A percentile compares a stretch with the other conserved stretches of the same genome.
Evolutionary conservation across 2,113 vertebrate genomes (phyloP).

Genomic region (Carollia perspicillata): DNA sequence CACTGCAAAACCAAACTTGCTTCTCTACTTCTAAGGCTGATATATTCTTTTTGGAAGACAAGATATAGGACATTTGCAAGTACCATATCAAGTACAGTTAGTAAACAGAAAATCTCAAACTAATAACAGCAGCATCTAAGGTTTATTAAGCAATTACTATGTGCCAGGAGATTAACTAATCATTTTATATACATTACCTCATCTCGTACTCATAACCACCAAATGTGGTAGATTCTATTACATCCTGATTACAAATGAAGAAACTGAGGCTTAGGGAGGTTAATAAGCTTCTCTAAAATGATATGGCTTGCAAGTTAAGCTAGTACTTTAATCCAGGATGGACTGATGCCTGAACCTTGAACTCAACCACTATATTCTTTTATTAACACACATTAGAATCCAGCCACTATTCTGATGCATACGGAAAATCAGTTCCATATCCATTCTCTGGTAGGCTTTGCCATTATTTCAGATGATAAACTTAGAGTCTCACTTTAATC

Average conservation of each 20-base stretch:
- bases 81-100: neutral
- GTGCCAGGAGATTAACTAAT: neutral
- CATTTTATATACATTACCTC: neutral
- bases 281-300: neutral
- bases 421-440: neutral
- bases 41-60: neutral
- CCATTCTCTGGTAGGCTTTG: neutral
- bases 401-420: neutral
- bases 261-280: neutral
- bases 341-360: neutral
- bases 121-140: neutral
- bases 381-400: neutral
- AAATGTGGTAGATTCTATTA: neutral
- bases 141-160: neutral
- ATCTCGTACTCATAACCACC: neutral
- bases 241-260: neutral
- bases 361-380: neutral
- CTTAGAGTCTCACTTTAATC: neutral
- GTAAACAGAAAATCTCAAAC: neutral
- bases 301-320: neutral
- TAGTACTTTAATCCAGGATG: neutral
- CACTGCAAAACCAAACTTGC: conserved; percentile 43
- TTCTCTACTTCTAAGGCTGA: neutral
- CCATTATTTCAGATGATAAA: neutral
- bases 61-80: neutral